Conservation (phyloP, 2,113 vertebrate genomes). For the Tetrax tetrax region DNA sequence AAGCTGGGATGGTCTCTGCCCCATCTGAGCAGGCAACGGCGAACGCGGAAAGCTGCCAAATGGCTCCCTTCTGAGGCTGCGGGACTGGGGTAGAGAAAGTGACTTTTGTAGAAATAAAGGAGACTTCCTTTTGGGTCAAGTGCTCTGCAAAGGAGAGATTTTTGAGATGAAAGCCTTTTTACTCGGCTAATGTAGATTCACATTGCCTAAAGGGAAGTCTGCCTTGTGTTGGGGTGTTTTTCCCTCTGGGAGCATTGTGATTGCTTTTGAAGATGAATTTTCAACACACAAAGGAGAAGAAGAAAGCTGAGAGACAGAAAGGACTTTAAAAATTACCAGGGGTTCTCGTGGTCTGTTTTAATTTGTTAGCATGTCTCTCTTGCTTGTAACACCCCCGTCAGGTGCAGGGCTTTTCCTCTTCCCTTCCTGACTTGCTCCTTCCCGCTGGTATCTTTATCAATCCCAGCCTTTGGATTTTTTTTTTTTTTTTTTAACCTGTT, state of each 20-base stretch:
- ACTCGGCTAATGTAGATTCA: not conserved
- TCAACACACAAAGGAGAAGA: slow-evolving; percentile 39
- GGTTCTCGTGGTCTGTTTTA: not conserved
- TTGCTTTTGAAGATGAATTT: slow-evolving; percentile 56
- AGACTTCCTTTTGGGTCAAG: slow-evolving; percentile 48
- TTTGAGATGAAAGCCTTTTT: slow-evolving; percentile 53
- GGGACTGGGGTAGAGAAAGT: not conserved
- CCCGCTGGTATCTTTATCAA: not conserved
- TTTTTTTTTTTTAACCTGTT: not conserved
- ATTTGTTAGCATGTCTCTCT: not conserved
- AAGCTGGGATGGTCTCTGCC: not conserved
- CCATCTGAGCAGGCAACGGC: not conserved
- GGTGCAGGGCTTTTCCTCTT: not conserved
- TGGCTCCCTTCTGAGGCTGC: not conserved
- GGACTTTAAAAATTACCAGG: slow-evolving; percentile 5
- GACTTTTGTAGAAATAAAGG: slow-evolving; percentile 27
- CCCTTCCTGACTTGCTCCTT: not conserved
- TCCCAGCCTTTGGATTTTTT: not conserved
- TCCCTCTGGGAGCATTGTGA: not conserved
- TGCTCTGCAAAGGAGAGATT: slow-evolving; percentile 18
- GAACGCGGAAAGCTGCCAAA: not conserved
- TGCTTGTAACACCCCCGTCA: not conserved
- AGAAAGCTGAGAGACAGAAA: slow-evolving; percentile 26
- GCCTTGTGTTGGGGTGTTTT: slow-evolving; percentile 17
- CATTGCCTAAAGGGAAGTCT: slow-evolving; percentile 35